Evolutionary conservation across 2,797 vertebrate species (phyloP).

Genomic region (Coregonus ussuriensis): DNA sequence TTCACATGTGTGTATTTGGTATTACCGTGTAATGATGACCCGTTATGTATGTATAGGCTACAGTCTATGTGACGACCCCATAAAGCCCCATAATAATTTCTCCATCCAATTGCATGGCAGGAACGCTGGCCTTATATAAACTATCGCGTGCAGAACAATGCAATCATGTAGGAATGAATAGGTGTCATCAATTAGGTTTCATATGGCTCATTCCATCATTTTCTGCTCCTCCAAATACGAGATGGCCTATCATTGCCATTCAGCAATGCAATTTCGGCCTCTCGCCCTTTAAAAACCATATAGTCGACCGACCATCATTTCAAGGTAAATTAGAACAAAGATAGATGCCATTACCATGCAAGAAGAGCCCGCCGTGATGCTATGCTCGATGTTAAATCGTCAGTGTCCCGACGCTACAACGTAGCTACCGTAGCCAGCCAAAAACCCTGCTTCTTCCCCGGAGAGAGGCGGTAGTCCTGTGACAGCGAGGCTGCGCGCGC

Average conservation of each 20-base stretch:
- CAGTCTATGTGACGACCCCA: background rate
- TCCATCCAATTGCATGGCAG: background rate
- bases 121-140: background rate
- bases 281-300: background rate
- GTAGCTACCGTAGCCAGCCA: slow-evolving; percentile 26
- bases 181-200: background rate
- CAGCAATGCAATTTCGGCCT: background rate
- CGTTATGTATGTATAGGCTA: background rate
- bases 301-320: background rate
- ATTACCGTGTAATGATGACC: background rate
- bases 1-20: no score
- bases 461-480: slow-evolving; percentile 46
- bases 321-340: background rate
- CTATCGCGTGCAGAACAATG: background rate
- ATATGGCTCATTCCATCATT: background rate
- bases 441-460: slow-evolving; percentile 8
- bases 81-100: background rate
- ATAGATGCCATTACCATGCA: background rate
- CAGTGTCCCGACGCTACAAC: slow-evolving; percentile 46
- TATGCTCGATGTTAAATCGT: slow-evolving; percentile 26
- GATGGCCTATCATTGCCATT: background rate
- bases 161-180: background rate
- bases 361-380: background rate
- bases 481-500: slow-evolving; percentile 75
- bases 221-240: background rate